Percentiles rank a stretch among this genome's conserved stretches.
phyloP scores from a whole-genome alignment of 2,888 invertebrate species.

The Agonopterix subpropinquella region DNA sequence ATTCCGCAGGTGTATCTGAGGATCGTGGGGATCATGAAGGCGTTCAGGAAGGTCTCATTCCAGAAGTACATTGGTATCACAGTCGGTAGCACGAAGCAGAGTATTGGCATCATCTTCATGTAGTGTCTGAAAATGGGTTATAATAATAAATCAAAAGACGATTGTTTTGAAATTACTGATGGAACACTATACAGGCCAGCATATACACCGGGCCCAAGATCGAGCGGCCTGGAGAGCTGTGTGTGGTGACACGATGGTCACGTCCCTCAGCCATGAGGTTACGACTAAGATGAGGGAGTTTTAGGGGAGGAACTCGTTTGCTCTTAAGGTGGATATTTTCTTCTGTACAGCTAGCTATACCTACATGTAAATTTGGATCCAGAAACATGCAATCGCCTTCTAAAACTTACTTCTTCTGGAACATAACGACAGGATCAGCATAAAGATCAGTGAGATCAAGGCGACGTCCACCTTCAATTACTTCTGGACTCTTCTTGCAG shows the following conservation, averaged over 20 bases:
- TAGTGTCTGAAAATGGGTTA: slow-evolving; percentile 75
- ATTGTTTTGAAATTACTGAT: no score
- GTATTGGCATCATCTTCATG: slow-evolving; percentile 82
- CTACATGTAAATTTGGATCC: no score
- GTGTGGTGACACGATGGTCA: no score
- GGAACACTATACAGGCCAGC: no score
- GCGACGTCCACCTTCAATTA: slow-evolving; percentile 85
- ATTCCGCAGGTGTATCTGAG: slow-evolving; percentile 86
- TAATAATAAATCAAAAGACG: neutral
- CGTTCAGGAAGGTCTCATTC: slow-evolving; percentile 81
- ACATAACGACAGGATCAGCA: slow-evolving; percentile 88
- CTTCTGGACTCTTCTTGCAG: slow-evolving; percentile 90
- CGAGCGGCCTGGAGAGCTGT: no score
- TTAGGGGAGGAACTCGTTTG: no score
- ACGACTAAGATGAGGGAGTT: no score
- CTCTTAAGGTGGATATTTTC: no score
- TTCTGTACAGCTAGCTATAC: no score
- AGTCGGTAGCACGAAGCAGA: slow-evolving; percentile 89
- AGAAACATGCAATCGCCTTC: no score
- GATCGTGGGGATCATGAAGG: slow-evolving; percentile 85
- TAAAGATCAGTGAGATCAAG: slow-evolving; percentile 90
- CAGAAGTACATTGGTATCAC: slow-evolving; percentile 86
- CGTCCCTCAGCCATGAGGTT: no score
- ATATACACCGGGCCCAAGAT: no score
- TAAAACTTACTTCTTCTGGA: slow-evolving; percentile 85